Evolutionary conservation across 2,797 vertebrate genomes (phyloP).

Genomic region (Crotalus adamanteus): DNA sequence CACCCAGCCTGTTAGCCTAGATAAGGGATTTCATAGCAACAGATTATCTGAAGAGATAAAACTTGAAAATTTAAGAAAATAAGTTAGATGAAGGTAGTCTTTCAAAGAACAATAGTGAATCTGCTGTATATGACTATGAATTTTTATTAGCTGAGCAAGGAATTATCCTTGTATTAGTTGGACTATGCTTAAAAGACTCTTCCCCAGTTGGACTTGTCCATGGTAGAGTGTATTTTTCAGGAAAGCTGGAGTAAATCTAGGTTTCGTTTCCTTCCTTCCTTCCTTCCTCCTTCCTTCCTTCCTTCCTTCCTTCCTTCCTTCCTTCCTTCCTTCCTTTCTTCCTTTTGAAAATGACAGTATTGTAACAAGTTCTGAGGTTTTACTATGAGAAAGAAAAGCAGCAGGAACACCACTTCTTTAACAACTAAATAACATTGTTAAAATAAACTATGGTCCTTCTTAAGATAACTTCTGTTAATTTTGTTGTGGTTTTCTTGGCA

Average conservation of each 20-base stretch:
- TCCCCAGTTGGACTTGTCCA: neutral
- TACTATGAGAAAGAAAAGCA: neutral
- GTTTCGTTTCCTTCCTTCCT: neutral
- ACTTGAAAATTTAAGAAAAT: neutral
- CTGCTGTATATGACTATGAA: neutral
- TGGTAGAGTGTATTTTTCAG: neutral
- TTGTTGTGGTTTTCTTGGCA: neutral
- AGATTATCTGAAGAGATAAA: neutral
- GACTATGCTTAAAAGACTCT: neutral
- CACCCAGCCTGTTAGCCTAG: too few relatives aligned
- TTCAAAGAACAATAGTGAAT: neutral
- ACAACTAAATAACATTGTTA: neutral
- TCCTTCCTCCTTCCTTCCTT: neutral
- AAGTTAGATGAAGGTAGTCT: neutral
- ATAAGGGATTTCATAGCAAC: neutral
- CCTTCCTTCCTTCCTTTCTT: neutral
- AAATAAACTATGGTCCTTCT: neutral
- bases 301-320: neutral
- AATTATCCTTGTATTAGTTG: neutral
- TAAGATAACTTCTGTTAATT: neutral
- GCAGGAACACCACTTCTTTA: neutral
- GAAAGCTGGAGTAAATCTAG: neutral
- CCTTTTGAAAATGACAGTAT: neutral
- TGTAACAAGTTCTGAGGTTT: neutral
- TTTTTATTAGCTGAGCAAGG: neutral